These are phyloP conservation scores for Drosophila takahashii DNA, from an alignment of 1,140 invertebrate genomes.

Conservation along the genomic window DNA sequence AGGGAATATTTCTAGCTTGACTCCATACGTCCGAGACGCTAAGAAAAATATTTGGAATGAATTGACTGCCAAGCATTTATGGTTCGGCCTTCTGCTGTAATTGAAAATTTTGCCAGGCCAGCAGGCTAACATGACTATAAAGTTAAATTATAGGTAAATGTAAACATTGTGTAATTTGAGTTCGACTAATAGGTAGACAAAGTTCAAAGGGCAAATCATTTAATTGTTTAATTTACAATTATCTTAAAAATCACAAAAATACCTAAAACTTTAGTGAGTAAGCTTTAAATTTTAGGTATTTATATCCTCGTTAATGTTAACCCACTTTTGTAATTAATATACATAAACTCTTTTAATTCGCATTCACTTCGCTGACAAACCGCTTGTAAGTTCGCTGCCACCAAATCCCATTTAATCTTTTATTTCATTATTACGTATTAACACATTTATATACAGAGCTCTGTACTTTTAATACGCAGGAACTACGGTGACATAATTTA, in stretches of 20 bases:
- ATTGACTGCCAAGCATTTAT: constrained; percentile 29
- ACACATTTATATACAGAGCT: constrained; percentile 32
- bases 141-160: constrained; percentile 39
- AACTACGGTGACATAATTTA: constrained; percentile 52
- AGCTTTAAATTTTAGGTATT: background rate
- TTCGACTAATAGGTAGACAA: background rate
- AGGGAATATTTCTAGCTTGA: constrained; percentile 27
- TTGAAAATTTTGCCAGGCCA: constrained; percentile 36
- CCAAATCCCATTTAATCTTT: constrained; percentile 53
- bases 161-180: background rate
- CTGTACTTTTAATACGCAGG: constrained; percentile 2
- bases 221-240: background rate
- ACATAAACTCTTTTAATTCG: constrained; percentile 31
- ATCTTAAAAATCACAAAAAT: background rate
- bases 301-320: constrained; percentile 1
- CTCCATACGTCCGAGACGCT: background rate
- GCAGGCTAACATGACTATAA: constrained; percentile 9
- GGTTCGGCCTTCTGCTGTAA: constrained; percentile 25
- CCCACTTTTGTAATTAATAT: constrained; percentile 20
- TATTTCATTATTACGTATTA: constrained; percentile 74
- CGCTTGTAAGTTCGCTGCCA: constrained; percentile 35
- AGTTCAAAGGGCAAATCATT: background rate
- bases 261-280: background rate
- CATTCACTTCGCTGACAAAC: constrained; percentile 12
- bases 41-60: constrained; percentile 52